These are phyloP conservation scores for Coendou prehensilis DNA, from an alignment of 2,797 vertebrate species.

Conservation along the genomic window DNA sequence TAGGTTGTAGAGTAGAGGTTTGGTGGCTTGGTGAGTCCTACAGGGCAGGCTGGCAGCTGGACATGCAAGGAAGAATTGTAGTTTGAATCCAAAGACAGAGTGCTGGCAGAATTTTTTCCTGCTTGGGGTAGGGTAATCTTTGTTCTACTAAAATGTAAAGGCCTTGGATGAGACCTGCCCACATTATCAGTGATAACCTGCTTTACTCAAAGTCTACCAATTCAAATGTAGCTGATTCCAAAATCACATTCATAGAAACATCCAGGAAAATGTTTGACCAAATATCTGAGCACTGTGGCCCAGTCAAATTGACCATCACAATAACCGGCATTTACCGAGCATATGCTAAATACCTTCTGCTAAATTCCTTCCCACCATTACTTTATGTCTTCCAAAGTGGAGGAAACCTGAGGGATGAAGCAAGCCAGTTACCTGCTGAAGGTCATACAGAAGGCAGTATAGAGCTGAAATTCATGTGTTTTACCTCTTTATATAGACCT, in stretches of 20 bases:
- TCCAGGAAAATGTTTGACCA: not conserved
- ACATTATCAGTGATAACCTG: not conserved
- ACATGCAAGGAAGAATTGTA: not conserved
- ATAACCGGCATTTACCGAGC: not conserved
- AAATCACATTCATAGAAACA: not conserved
- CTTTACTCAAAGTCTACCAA: not conserved
- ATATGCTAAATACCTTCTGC: not conserved
- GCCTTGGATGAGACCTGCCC: not conserved
- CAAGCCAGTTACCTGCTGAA: not conserved
- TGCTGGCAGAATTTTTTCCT: not conserved
- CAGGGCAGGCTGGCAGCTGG: not conserved
- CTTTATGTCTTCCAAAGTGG: not conserved
- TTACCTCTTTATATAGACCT: not conserved
- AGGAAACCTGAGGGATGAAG: not conserved
- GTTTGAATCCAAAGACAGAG: not conserved
- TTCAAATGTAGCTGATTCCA: constrained; percentile 6
- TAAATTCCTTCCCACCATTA: not conserved
- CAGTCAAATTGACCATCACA: not conserved
- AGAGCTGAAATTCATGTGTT: not conserved
- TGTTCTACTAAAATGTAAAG: not conserved
- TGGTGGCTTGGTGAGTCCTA: not conserved
- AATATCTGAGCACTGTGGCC: not conserved
- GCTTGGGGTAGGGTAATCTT: not conserved
- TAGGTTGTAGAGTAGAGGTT: not conserved
- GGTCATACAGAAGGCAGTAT: not conserved